Evolutionary conservation across 1,140 invertebrate genomes (phyloP), one percentile per base, ranked within the genome.

Genomic region (Eriocheir sinensis): DNA sequence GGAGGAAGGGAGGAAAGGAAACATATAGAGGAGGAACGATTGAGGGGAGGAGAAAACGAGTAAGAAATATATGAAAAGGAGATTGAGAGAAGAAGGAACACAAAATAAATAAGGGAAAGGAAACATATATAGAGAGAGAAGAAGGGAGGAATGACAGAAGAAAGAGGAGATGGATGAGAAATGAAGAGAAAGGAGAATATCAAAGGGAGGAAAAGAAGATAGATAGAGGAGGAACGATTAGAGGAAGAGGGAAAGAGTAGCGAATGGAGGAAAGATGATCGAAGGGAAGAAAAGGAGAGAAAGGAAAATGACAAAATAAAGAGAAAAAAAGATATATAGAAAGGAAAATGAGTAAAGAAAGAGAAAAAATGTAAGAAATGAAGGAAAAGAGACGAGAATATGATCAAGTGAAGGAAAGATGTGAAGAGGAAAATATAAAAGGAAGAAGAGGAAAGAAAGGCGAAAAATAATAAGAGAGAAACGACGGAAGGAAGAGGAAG

Each of bases 161-260:
- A 72, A n/a, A 72, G n/a, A 72, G 60, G 60, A 72, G n/a, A 72
- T n/a, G n/a, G n/a, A 72, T 72, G 60, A 72, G 6, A n/a, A 72
- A 53, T 21, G 40, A 21, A 38, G 21, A 40, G 36, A 2, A 40
- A 4, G 15, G 12, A 40, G 21, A 30, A 4, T 34, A 38, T 15
- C 15, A 15, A 44, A 15, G 17, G 30, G 34, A 89, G 48, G 3
- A 41, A 15, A 27, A n/a, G 41, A 44, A 27, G 36, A 30, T n/a
- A n/a, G n/a, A n/a, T n/a, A 83, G 81, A 83, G 81, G 36, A 30
- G 36, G 81, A n/a, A 30, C 9, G n/a, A 9, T 8, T 9, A 34
- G 36, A 30, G 36, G 81, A 83, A 30, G 27, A 48, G 88, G 48
- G 15, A 36, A 44, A 27, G 40, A 41, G n/a, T n/a, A n/a, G n/a